Conservation (phyloP, 2,888 invertebrate genomes). For the Philonicus albiceps region DNA sequence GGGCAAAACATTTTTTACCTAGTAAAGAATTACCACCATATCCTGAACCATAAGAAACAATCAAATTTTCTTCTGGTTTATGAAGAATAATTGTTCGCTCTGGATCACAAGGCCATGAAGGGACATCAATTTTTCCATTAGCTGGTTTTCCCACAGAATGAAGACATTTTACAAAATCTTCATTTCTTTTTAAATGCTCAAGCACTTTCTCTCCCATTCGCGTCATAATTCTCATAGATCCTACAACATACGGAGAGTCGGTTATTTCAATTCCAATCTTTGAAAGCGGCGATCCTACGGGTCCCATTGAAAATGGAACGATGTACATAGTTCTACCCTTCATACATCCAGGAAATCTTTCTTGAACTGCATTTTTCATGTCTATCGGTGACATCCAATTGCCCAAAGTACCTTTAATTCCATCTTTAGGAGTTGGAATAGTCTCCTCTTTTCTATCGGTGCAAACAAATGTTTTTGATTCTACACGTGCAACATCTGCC, state of each 20-base stretch:
- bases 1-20: conserved; percentile 97
- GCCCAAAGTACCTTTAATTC: conserved; percentile 84
- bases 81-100: conserved; percentile 92
- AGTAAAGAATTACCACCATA: conserved; percentile 96
- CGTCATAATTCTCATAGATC: conserved; percentile 98
- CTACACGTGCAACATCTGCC: conserved; percentile 96
- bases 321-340: conserved; percentile 96
- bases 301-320: conserved; percentile 99
- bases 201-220: conserved; percentile 76
- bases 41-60: conserved; percentile 80
- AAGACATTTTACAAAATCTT: conserved; percentile 86
- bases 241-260: conserved; percentile 96
- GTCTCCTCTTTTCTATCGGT: conserved; percentile 82
- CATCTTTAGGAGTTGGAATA: conserved; percentile 78
- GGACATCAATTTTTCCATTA: conserved; percentile 67
- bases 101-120: conserved; percentile 97
- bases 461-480: conserved; percentile 94
- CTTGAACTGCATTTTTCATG: conserved; percentile 79
- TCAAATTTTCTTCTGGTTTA: conserved; percentile 64
- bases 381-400: conserved; percentile 91
- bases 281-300: conserved; percentile 90
- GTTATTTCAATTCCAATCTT: conserved; percentile 98
- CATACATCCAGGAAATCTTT: conserved; percentile 91
- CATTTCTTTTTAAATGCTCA: conserved; percentile 66
- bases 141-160: conserved; percentile 90